Evolutionary conservation across 2,113 vertebrate species (phyloP), one percentile per base, ranked within the genome.

Genomic region (Menidia beryllina): DNA sequence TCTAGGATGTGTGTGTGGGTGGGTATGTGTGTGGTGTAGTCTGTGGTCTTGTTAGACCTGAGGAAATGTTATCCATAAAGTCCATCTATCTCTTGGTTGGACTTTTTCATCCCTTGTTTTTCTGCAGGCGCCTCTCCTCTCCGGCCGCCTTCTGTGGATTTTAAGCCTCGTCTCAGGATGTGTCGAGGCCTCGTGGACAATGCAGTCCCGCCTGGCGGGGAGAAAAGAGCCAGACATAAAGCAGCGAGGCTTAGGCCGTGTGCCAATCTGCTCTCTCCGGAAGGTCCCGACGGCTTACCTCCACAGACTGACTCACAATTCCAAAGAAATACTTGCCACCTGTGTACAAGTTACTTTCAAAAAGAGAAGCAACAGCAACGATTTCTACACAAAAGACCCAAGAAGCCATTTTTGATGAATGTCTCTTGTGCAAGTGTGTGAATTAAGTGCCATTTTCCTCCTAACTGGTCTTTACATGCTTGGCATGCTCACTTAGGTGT

Each of bases 51-150:
- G 39, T 73, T 71, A 24, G 34, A 69, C 52, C 51, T 21, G 72
- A 69, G 26, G 19, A 73, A 70, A 71, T 56, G 36, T 80, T 82
- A 85, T 84, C 77, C 59, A 81, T 82, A 61, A 75, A 49, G 21
- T 69, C 41, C 30, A 5, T 60, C 54, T 66, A 72, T 67, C 57
- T 55, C 47, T 65, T 68, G 38, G 52, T 66, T 12, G 49, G 23
- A 48, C 38, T 64, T 54, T 54, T 38, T 69, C 41, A 41, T 59
- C 48, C 47, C 0, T 4, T 68, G 41, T 58, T 57, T 61, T 66
- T 50, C 41, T n/a, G 55, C 3, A 38, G 21, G n/a, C 14, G 19
- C 14, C 7, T 36, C 45, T 27, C 56, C 53, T 49, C 41, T 47
- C 43, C 53, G 20, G 2, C 56, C n/a, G n/a, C n/a, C n/a, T n/a